A percentile compares a stretch with the other conserved stretches of the same genome.
Conservation (phyloP, 2,888 invertebrate genomes). For the Acleris literana region DNA sequence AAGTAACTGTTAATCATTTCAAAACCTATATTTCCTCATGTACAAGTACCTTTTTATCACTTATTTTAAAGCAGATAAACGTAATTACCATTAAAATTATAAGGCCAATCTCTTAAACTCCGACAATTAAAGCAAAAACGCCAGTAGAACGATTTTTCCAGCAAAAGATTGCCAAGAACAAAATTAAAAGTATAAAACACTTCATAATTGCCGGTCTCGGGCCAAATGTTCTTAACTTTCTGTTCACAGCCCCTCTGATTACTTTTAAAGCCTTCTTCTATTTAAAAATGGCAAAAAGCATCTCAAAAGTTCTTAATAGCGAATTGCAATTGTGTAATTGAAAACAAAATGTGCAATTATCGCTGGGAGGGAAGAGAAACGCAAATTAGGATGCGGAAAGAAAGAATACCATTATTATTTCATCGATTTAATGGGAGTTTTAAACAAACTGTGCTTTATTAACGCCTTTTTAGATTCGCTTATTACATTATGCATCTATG, state of each 20-base stretch:
- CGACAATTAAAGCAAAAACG: slow-evolving; percentile 41
- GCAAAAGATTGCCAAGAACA: slow-evolving; percentile 58
- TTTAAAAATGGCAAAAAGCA: slow-evolving; percentile 69
- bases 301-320: slow-evolving; percentile 60
- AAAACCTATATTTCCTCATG: no score
- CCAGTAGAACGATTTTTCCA: slow-evolving; percentile 42
- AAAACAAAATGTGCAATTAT: slow-evolving; percentile 63
- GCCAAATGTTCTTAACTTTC: slow-evolving; percentile 70
- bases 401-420: not conserved
- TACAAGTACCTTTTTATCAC: no score
- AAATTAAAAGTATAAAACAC: slow-evolving; percentile 73
- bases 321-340: slow-evolving; percentile 70
- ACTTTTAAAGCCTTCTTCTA: slow-evolving; percentile 72
- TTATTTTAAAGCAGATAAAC: no score
- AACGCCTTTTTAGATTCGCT: no score
- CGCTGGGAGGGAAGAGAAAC: slow-evolving; percentile 57
- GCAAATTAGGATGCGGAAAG: slow-evolving; percentile 42
- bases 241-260: slow-evolving; percentile 71
- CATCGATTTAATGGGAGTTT: not conserved
- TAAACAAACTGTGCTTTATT: no score
- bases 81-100: not conserved
- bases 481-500: no score
- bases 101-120: slow-evolving; percentile 17
- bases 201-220: slow-evolving; percentile 62
- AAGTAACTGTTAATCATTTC: no score